These are phyloP conservation scores for Zosterops japonicus DNA, from an alignment of 2,113 vertebrate species.

Conservation along the genomic window DNA sequence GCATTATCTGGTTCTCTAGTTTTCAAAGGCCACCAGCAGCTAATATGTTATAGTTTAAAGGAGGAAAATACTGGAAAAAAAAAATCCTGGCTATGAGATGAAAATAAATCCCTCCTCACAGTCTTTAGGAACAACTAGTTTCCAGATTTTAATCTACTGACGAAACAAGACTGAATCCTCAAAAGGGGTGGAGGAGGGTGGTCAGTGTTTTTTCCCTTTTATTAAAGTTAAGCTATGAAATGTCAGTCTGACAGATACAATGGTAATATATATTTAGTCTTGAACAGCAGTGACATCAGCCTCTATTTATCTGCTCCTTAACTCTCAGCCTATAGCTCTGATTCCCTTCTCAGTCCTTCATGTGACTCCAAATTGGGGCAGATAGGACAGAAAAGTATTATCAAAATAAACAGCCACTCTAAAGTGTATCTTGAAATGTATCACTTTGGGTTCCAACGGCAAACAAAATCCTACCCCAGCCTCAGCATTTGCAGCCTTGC, in stretches of 20 bases:
- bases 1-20: not conserved
- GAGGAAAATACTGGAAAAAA: not conserved
- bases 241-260: not conserved
- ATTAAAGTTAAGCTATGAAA: not conserved
- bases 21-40: conserved; percentile 54
- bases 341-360: not conserved
- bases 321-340: not conserved
- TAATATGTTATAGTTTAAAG: conserved; percentile 19
- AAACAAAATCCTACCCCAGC: not conserved
- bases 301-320: not conserved
- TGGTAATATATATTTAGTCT: not conserved
- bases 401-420: not conserved
- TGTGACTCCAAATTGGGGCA: rapidly evolving
- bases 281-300: not conserved
- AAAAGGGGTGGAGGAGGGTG: not conserved
- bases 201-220: not conserved
- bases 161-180: not conserved
- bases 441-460: not conserved
- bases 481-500: not conserved
- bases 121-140: not conserved
- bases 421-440: not conserved
- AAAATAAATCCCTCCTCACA: not conserved
- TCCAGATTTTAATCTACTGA: not conserved
- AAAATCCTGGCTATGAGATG: not conserved
- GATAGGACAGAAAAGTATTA: not conserved